Conservation (phyloP, 2,888 invertebrate species). For the Pristionchus mayeri region DNA sequence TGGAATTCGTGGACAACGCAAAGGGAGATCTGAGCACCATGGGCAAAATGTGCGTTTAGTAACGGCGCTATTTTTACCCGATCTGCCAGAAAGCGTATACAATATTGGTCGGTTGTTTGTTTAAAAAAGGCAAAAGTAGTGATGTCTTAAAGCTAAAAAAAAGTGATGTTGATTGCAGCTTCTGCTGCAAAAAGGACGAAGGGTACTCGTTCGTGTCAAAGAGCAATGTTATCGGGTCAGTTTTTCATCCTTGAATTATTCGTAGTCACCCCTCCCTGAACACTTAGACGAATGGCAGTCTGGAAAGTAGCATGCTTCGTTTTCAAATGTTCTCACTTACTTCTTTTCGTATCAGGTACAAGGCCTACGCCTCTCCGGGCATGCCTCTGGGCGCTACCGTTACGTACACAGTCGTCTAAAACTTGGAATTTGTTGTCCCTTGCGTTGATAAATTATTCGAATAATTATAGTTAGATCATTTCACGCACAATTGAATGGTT, state of each 20-base stretch:
- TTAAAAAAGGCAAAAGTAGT: no score
- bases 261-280: no score
- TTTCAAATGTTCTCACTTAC: no score
- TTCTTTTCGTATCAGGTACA: no score
- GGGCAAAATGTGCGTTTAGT: conserved; percentile 9
- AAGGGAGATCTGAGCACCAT: not conserved
- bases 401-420: not conserved
- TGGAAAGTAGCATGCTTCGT: no score
- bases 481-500: no score
- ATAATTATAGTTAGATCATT: no score
- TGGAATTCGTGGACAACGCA: not conserved
- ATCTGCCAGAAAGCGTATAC: no score
- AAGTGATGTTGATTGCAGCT: not conserved
- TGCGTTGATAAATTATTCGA: not conserved
- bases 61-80: no score
- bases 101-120: no score
- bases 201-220: not conserved
- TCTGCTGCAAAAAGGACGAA: not conserved
- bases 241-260: not conserved
- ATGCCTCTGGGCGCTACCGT: not conserved
- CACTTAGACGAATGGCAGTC: no score
- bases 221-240: conserved; percentile 23
- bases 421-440: not conserved
- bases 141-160: no score
- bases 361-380: conserved; percentile 4